These are phyloP conservation scores for Aurelia sp. DNA, from an alignment of 30 jellyfish, hydroid and myxozoan species.

Conservation along the genomic window DNA sequence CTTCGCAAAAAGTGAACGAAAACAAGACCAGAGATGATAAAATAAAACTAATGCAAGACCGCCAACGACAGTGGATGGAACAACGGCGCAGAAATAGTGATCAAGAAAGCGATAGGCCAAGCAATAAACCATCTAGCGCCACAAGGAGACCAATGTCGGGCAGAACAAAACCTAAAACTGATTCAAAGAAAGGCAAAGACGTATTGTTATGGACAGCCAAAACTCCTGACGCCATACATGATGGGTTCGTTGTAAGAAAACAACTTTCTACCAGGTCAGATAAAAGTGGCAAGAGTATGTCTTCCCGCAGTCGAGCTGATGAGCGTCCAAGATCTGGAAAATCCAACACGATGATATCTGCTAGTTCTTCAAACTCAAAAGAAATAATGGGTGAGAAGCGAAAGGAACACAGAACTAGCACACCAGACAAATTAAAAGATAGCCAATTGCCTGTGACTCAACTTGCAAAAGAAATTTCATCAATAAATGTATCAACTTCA, in stretches of 20 bases:
- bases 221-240: slow-evolving; percentile 45
- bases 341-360: slow-evolving; percentile 6
- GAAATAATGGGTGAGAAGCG: not conserved
- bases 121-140: not conserved
- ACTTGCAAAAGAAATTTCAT: slow-evolving; percentile 21
- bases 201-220: slow-evolving; percentile 69
- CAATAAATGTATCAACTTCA: slow-evolving; percentile 4
- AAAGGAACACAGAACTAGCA: slow-evolving; percentile 27
- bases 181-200: slow-evolving; percentile 10
- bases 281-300: no score
- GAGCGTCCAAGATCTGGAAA: not conserved
- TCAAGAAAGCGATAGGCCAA: not conserved
- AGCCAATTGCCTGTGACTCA: not conserved
- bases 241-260: slow-evolving; percentile 58
- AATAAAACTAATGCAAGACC: slow-evolving; percentile 46
- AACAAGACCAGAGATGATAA: slow-evolving; percentile 45
- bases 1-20: slow-evolving; percentile 13
- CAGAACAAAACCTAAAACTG: not conserved
- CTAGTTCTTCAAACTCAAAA: slow-evolving; percentile 24
- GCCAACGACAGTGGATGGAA: slow-evolving; percentile 69
- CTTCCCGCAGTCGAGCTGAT: no score
- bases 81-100: slow-evolving; percentile 17
- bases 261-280: not conserved
- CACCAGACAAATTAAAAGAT: slow-evolving; percentile 26
- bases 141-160: not conserved